Evolutionary conservation across 2,888 invertebrate genomes (phyloP).

Genomic region (Colostygia pectinataria): DNA sequence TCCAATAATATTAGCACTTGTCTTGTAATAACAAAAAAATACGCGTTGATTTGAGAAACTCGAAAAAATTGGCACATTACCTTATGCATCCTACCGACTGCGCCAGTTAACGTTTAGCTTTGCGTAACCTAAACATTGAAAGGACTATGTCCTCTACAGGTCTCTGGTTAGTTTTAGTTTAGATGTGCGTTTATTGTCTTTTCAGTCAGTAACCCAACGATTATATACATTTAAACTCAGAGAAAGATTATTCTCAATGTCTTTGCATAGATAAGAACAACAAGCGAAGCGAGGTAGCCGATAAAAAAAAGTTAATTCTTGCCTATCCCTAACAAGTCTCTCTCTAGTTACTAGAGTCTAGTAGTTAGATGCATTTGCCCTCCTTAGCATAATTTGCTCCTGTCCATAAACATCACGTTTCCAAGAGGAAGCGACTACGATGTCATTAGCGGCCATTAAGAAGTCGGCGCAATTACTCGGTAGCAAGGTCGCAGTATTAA

Average conservation of each 20-base stretch:
- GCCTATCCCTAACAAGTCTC: background rate
- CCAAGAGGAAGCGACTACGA: slow-evolving; percentile 54
- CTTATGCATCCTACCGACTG: background rate
- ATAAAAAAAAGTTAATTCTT: background rate
- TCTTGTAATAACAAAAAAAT: no score
- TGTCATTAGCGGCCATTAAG: slow-evolving; percentile 64
- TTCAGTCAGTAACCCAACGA: no score
- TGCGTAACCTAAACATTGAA: no score
- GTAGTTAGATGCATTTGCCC: background rate
- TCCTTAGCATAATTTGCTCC: slow-evolving; percentile 13
- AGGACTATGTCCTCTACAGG: no score
- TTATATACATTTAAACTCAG: no score
- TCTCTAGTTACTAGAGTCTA: background rate
- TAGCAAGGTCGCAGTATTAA: slow-evolving; percentile 42
- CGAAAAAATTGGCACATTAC: no score
- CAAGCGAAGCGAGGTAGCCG: background rate
- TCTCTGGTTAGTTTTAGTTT: no score
- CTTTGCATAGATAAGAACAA: background rate
- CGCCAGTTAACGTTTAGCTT: no score
- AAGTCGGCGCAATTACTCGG: slow-evolving; percentile 51
- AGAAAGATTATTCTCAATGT: background rate
- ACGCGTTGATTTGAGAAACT: no score
- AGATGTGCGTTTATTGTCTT: no score
- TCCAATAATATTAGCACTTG: no score
- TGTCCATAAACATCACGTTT: slow-evolving; percentile 42